Percentiles rank a stretch among this genome's conserved stretches.
Conservation (phyloP, 2,113 vertebrate genomes). For the Puffinus mauretanicus region DNA sequence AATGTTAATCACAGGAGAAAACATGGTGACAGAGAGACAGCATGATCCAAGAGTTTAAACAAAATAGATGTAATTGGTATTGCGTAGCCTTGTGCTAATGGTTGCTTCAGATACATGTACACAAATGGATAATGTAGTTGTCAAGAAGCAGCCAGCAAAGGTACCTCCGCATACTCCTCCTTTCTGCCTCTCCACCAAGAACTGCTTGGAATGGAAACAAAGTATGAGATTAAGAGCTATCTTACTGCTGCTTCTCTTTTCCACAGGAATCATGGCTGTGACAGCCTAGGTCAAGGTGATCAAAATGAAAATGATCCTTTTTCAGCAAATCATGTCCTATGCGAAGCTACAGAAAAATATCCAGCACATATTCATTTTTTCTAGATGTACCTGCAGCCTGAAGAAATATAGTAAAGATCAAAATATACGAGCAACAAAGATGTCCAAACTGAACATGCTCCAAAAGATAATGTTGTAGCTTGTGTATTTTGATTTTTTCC, state of each 20-base stretch:
- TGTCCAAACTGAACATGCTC: background rate
- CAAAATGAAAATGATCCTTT: background rate
- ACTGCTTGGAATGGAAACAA: background rate
- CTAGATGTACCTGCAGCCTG: background rate
- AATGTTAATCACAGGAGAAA: background rate
- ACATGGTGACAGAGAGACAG: background rate
- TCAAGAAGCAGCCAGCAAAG: background rate
- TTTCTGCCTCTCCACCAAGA: background rate
- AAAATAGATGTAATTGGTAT: background rate
- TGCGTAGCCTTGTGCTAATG: background rate
- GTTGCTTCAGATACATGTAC: background rate
- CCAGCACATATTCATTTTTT: background rate
- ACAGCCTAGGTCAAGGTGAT: background rate
- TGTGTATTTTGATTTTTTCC: background rate
- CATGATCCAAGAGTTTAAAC: background rate
- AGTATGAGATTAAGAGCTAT: background rate
- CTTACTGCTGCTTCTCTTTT: background rate
- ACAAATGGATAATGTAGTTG: background rate
- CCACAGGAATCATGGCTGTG: background rate
- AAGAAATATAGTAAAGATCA: background rate
- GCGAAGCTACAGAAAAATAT: background rate
- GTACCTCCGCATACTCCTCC: background rate
- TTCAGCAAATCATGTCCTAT: background rate
- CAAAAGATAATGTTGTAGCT: background rate
- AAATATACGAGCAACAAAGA: background rate